phyloP scores from a whole-genome alignment of 2,113 vertebrate species.

The Erythrocercus mccallii region DNA sequence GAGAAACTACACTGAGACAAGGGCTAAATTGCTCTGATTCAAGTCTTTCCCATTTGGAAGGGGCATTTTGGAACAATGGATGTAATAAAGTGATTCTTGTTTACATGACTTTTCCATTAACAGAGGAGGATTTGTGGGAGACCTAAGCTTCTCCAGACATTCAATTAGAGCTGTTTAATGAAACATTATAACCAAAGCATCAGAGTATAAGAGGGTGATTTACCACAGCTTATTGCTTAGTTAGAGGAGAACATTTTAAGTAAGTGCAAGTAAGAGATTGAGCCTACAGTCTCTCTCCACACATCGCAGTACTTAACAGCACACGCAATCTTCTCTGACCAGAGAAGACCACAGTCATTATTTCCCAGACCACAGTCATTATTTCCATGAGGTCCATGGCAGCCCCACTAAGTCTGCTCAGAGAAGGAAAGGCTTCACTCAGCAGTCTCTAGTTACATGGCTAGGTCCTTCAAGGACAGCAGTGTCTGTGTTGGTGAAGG shows the following conservation, averaged over 20 bases:
- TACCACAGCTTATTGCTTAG: constrained; percentile 13
- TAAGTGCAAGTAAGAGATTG: neutral
- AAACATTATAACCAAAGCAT: constrained; percentile 38
- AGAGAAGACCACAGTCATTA: neutral
- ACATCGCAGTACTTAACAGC: neutral
- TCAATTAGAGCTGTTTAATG: constrained; percentile 43
- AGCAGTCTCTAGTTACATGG: neutral
- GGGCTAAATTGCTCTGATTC: constrained; percentile 28
- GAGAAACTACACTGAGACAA: neutral
- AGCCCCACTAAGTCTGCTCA: neutral
- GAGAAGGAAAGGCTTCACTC: neutral
- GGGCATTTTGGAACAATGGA: neutral
- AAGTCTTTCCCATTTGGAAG: neutral
- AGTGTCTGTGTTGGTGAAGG: neutral
- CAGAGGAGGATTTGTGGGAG: constrained; percentile 16
- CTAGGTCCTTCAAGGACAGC: neutral
- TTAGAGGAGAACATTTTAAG: neutral
- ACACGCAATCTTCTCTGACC: neutral
- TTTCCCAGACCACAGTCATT: neutral
- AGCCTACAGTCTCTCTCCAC: neutral
- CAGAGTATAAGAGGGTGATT: constrained; percentile 22
- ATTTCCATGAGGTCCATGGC: neutral
- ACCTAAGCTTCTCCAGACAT: constrained; percentile 39
- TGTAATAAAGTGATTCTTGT: constrained; percentile 30
- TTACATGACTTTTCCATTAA: constrained; percentile 17